These are phyloP conservation scores for Acleris cristana DNA, from an alignment of 2,888 invertebrate species.

Conservation along the genomic window DNA sequence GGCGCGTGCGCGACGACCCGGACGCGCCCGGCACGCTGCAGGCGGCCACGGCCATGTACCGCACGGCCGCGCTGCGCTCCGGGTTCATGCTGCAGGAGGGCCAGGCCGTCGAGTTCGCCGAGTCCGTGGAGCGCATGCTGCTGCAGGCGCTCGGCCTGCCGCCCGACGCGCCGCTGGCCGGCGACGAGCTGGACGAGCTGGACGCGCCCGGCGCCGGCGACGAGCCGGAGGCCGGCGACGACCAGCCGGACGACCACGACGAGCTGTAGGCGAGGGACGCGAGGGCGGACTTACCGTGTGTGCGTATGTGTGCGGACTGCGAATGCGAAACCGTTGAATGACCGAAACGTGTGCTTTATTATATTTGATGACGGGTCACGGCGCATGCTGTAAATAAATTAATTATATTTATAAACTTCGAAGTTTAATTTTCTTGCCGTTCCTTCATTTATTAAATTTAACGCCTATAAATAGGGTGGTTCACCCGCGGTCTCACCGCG, in stretches of 20 bases:
- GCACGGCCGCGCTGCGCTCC: constrained; percentile 94
- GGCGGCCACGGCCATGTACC: constrained; percentile 95
- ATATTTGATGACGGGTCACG: constrained; percentile 25
- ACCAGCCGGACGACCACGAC: constrained; percentile 53
- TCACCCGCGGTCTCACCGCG: too few species aligned
- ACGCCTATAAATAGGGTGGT: not conserved
- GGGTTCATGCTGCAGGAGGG: constrained; percentile 92
- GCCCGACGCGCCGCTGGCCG: constrained; percentile 84
- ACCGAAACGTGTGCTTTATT: not conserved
- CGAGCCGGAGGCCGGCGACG: constrained; percentile 42
- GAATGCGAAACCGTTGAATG: not conserved
- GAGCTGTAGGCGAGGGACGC: constrained; percentile 54
- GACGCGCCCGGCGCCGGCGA: constrained; percentile 45
- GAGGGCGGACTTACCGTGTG: not conserved
- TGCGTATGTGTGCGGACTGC: not conserved
- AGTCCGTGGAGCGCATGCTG: constrained; percentile 95
- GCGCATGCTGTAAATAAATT: constrained; percentile 54
- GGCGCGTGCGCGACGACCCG: constrained; percentile 90
- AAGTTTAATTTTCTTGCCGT: constrained; percentile 1
- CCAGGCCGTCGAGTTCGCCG: constrained; percentile 90
- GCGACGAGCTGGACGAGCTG: constrained; percentile 46
- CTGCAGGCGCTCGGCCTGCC: constrained; percentile 90
- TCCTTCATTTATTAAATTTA: not conserved
- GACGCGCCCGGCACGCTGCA: constrained; percentile 91
- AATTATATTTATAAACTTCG: constrained; percentile 49